phyloP scores from a whole-genome alignment of 2,888 invertebrate genomes.

The Leuctra nigra region DNA sequence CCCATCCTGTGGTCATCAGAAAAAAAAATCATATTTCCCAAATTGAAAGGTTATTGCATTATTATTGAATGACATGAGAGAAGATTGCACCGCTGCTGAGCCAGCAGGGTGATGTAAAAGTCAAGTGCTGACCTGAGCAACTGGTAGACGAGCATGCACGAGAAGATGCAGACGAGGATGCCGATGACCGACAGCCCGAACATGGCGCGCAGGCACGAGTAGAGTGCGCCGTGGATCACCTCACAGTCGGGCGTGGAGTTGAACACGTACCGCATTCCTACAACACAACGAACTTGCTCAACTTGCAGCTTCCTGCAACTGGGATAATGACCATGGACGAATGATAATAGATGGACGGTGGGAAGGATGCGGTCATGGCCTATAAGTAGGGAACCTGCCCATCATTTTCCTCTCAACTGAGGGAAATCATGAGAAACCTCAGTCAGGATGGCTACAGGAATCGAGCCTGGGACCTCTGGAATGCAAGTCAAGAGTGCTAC shows the following conservation, averaged over 20 bases:
- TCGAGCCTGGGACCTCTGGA: too few relatives aligned
- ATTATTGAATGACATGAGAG: background rate
- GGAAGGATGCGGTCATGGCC: too few relatives aligned
- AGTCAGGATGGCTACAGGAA: too few relatives aligned
- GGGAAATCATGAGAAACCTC: too few relatives aligned
- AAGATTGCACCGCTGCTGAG: background rate
- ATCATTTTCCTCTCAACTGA: too few relatives aligned
- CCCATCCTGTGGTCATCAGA: too few relatives aligned
- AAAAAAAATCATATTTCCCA: conserved; percentile 32
- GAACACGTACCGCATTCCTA: conserved; percentile 72
- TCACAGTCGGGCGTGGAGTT: conserved; percentile 83
- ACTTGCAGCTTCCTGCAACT: conserved; percentile 40
- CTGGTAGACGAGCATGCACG: conserved; percentile 88
- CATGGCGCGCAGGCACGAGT: conserved; percentile 80
- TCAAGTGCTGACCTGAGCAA: conserved; percentile 65
- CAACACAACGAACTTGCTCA: conserved; percentile 42
- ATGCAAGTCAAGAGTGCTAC: too few relatives aligned
- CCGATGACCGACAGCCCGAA: conserved; percentile 89
- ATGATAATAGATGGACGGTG: too few relatives aligned
- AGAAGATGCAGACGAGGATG: conserved; percentile 84
- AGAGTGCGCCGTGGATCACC: conserved; percentile 59
- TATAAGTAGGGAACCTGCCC: too few relatives aligned
- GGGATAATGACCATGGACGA: conserved; percentile 64
- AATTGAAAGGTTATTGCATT: too few relatives aligned
- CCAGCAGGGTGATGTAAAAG: background rate